Conservation (phyloP, 2,797 vertebrate species). For the Pseudotriccus pelzelni region DNA sequence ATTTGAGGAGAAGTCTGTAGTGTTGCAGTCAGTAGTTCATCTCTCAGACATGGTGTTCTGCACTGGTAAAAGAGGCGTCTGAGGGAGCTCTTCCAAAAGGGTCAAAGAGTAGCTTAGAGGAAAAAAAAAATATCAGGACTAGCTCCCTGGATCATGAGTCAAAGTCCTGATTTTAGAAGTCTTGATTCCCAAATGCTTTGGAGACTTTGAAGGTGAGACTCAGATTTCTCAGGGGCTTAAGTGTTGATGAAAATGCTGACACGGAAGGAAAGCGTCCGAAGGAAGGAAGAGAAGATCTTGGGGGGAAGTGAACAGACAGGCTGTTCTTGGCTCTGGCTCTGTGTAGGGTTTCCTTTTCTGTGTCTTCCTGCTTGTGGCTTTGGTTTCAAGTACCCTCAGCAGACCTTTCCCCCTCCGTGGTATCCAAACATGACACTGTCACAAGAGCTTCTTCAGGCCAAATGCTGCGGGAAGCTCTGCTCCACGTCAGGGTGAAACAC, state of each 20-base stretch:
- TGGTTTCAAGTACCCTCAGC: slow-evolving; percentile 14
- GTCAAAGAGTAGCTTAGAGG: background rate
- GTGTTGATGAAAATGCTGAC: background rate
- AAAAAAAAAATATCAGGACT: background rate
- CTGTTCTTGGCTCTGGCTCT: background rate
- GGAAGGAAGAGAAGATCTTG: background rate
- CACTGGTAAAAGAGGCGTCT: background rate
- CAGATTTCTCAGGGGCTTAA: background rate
- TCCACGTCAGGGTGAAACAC: slow-evolving; percentile 16
- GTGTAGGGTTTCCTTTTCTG: background rate
- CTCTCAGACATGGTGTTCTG: background rate
- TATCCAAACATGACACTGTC: background rate
- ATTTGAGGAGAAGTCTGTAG: background rate
- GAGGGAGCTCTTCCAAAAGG: background rate
- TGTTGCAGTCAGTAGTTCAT: background rate
- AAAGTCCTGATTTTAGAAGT: background rate
- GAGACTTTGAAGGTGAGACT: background rate
- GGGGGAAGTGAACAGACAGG: background rate
- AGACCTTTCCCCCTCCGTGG: background rate
- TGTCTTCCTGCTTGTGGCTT: background rate
- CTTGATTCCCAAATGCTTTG: background rate
- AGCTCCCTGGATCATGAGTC: background rate
- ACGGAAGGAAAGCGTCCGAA: background rate
- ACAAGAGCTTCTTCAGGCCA: background rate
- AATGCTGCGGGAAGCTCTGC: background rate